Conservation (phyloP, 2,797 vertebrate species). For the Myoxocephalus aenaeus region DNA sequence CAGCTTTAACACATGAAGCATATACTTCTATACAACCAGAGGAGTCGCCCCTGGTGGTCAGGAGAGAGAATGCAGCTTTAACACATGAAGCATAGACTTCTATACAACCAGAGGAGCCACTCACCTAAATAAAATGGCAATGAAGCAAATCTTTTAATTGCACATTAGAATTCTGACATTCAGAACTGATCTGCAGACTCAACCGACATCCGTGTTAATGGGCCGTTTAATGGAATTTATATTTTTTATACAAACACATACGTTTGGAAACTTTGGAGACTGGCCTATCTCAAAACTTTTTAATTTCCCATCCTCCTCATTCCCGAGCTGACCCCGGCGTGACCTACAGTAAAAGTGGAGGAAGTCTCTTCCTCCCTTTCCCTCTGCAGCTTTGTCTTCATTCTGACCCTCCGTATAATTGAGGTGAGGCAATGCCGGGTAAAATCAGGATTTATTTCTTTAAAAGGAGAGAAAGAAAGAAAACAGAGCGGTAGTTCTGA, state of each 20-base stretch:
- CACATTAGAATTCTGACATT: background rate
- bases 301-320: constrained; percentile 20
- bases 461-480: background rate
- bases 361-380: background rate
- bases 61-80: too few species aligned
- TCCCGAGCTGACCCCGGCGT: background rate
- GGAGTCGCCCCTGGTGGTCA: too few species aligned
- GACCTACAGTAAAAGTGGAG: background rate
- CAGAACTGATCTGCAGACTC: background rate
- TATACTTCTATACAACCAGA: too few species aligned
- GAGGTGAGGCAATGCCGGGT: constrained; percentile 53
- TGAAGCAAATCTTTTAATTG: too few species aligned
- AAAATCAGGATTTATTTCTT: constrained; percentile 13
- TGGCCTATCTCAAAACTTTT: constrained; percentile 37
- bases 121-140: too few species aligned
- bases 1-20: too few species aligned
- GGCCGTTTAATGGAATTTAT: background rate
- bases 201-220: background rate
- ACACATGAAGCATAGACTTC: too few species aligned
- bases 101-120: too few species aligned
- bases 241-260: background rate
- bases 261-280: constrained; percentile 20
- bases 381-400: constrained; percentile 46
- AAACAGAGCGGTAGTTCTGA: constrained; percentile 47
- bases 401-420: constrained; percentile 55